Conservation (phyloP, 2,797 vertebrate species). For the Pseudomugil gertrudae region DNA sequence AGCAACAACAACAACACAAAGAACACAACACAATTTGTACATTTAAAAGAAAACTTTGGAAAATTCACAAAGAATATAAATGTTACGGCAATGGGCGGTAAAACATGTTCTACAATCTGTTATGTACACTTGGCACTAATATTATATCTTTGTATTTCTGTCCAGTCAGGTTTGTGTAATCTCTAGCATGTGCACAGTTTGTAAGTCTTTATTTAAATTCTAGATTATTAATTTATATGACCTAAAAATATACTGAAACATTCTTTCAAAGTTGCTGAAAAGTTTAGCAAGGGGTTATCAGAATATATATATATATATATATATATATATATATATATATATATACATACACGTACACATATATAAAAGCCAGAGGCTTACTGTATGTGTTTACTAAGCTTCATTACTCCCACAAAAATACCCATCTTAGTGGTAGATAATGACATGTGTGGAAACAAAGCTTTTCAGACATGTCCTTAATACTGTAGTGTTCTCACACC, state of each 20-base stretch:
- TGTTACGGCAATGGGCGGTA: constrained; percentile 74
- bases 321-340: constrained; percentile 19
- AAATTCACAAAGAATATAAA: constrained; percentile 74
- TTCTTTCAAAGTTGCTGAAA: constrained; percentile 73
- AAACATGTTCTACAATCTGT: constrained; percentile 77
- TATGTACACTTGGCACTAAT: constrained; percentile 82
- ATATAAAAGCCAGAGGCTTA: too few species aligned
- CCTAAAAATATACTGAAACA: constrained; percentile 77
- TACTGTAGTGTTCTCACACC: too few species aligned
- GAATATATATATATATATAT: constrained; percentile 61
- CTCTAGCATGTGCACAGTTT: constrained; percentile 59
- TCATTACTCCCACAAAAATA: too few species aligned
- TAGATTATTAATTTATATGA: constrained; percentile 64
- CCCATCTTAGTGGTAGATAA: too few species aligned
- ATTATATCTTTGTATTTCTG: constrained; percentile 67
- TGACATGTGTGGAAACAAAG: too few species aligned
- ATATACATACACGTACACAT: constrained; percentile 58
- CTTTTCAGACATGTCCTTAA: too few species aligned
- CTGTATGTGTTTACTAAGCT: too few species aligned
- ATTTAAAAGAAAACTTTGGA: constrained; percentile 74
- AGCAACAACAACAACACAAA: constrained; percentile 45
- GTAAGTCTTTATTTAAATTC: constrained; percentile 47
- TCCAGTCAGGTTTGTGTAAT: constrained; percentile 62
- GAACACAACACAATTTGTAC: constrained; percentile 79
- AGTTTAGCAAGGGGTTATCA: constrained; percentile 67